phyloP scores from a whole-genome alignment of 2,888 invertebrate species.

The Kryphioiulus occultus region DNA sequence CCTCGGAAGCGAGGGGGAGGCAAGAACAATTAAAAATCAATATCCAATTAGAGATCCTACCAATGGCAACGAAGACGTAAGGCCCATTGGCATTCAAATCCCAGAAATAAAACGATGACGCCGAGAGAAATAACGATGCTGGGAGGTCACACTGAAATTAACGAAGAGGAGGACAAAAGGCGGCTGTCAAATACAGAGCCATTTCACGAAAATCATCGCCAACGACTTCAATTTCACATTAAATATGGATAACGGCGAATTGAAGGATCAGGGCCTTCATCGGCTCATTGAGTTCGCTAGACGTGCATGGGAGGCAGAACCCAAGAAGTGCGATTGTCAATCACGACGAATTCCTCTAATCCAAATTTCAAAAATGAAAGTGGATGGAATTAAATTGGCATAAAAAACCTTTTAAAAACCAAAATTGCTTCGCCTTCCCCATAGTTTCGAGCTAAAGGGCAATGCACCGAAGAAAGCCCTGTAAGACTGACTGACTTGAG shows the following conservation, averaged over 20 bases:
- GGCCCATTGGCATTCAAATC: not conserved
- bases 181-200: slow-evolving; percentile 12
- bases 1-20: not conserved
- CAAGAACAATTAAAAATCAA: slow-evolving; percentile 17
- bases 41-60: not conserved
- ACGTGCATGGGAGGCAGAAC: not conserved
- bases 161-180: not conserved
- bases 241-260: not conserved
- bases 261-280: no score
- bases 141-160: no score
- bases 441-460: not conserved
- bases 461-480: not conserved
- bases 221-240: not conserved
- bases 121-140: not conserved
- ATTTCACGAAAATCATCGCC: not conserved
- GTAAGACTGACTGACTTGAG: not conserved
- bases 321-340: not conserved
- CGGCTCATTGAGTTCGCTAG: not conserved
- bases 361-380: not conserved
- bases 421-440: not conserved
- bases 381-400: not conserved
- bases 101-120: not conserved
- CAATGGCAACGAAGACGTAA: not conserved
- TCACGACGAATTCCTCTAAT: not conserved
- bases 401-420: not conserved